Base-by-base conservation (phyloP, 2,888 invertebrate species). In the Hirtodrosophila alboralis region DNA sequence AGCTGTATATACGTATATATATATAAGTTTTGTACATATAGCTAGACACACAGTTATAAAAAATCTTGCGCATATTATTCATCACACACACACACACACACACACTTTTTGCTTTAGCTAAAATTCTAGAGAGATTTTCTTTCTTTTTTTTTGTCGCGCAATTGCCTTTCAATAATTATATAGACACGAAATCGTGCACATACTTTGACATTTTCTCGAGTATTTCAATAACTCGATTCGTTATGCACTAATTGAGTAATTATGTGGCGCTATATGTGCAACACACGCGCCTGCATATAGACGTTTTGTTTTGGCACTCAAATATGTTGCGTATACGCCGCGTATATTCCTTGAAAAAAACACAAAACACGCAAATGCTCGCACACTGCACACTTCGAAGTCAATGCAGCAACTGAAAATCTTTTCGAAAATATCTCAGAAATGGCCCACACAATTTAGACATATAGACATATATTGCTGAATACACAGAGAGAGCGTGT, bases 331-430 rank as follows among this genome's bases (percentile, higher is more conserved):
- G 86, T 77, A 85, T 83, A 85, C 81, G 84, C 33, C 63, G 67
- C 81, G 86, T 78, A 66, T 73, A 66, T 73, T 60, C 84, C 74
- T 58, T 52, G 56, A 40, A 33, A 59, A 41, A 36, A 16, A 26
- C 16, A n/a, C n/a, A n/a, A 37, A 16, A 45, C 43, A 57, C 57
- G 51, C 33, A 40, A 48, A 16, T 43, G 37, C 59, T 62, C 28
- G 57, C 64, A 64, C 70, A 63, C 80, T 79, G 86, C 66, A 84
- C 89, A 79, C 88, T 74, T 74, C 72, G 78, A 84, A 84, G 79
- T 83, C 84, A 77, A 68, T 75, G 76, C 63, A 80, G 75, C 87
- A 85, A 88, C 88, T 88, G 68, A 87, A 75, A 73, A 71, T 65
- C 44, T 71, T 83, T 75, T 85, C 64, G 44, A 70, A 80, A 84